Evolutionary conservation across 2,113 vertebrate genomes (phyloP).

Genomic region (Melanerpes formicivorus): DNA sequence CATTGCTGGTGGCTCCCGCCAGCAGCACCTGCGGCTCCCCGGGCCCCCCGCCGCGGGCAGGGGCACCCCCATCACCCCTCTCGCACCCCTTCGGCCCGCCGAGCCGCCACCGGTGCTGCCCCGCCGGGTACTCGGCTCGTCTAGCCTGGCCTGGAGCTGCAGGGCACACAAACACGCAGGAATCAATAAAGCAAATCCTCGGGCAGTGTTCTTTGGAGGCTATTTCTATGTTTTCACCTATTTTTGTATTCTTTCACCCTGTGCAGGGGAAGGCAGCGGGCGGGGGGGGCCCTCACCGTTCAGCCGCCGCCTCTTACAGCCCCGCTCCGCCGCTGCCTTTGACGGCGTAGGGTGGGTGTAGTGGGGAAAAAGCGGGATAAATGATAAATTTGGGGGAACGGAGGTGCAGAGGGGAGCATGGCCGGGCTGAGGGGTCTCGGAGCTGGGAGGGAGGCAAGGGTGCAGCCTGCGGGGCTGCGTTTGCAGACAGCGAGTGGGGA

Average conservation of each 20-base stretch:
- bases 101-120: neutral
- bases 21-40: constrained; percentile 2
- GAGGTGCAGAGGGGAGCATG: neutral
- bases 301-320: neutral
- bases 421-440: neutral
- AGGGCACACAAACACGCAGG: neutral
- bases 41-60: neutral
- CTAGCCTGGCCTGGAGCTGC: neutral
- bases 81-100: neutral
- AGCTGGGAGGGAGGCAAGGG: neutral
- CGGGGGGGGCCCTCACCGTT: neutral
- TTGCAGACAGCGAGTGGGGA: neutral
- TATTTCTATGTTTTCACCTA: neutral
- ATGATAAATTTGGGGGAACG: neutral
- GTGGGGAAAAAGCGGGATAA: neutral
- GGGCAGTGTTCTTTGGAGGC: neutral
- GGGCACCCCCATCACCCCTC: neutral
- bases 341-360: neutral
- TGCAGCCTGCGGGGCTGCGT: fast-evolving
- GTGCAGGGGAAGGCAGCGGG: neutral
- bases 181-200: constrained; percentile 9
- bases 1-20: neutral
- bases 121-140: neutral
- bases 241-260: neutral
- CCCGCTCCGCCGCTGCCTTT: neutral